Evolutionary conservation across 2,797 vertebrate genomes (phyloP).

Genomic region (Amniataba percoides): DNA sequence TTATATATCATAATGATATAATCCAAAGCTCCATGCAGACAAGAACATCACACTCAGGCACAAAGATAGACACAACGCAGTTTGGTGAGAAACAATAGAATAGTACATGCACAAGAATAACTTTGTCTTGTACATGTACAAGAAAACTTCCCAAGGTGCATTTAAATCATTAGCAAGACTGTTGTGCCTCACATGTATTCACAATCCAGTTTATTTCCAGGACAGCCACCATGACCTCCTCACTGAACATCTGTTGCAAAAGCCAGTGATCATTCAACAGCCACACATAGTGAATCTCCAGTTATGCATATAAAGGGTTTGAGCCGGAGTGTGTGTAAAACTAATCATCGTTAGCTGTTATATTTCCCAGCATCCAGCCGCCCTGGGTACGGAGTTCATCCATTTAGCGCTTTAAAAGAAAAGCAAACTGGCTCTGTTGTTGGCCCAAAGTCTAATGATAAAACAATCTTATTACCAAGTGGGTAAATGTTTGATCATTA

Average conservation of each 20-base stretch:
- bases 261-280: background rate
- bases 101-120: no score
- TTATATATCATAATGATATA: no score
- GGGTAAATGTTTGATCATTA: slow-evolving; percentile 35
- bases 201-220: background rate
- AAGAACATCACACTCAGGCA: no score
- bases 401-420: background rate
- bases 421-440: slow-evolving; percentile 8
- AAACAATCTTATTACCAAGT: slow-evolving; percentile 30
- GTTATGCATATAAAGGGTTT: background rate
- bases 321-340: background rate
- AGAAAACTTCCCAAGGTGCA: no score
- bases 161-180: background rate
- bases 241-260: background rate
- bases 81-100: background rate
- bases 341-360: background rate
- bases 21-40: background rate
- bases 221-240: background rate
- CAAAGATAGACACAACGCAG: background rate
- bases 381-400: background rate
- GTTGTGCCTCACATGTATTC: background rate
- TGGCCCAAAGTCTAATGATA: slow-evolving; percentile 15
- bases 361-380: background rate
- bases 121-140: background rate
- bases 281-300: background rate